Evolutionary conservation across 2,113 vertebrate genomes (phyloP), one percentile per base, ranked within the genome.

Genomic region (Parus major): DNA sequence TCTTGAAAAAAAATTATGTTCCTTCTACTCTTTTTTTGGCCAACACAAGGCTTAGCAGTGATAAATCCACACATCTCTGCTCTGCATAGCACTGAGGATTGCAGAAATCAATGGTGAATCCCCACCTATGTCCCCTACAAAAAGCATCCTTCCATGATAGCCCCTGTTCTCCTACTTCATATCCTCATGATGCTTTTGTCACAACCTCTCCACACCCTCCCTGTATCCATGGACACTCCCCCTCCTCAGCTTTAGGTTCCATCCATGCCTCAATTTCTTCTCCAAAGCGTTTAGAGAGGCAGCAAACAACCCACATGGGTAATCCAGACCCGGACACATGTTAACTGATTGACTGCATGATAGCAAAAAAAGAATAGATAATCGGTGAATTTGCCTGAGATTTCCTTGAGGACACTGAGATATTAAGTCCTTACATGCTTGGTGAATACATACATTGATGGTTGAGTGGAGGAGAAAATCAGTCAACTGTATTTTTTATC

Each of bases 391-490:
- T 77, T 85, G 24, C 41, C 59, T 17, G 24, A 52, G 25, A 61
- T 81, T 93, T 68, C 80, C 68, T 77, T 57, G n/a, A 80, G 42
- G 68, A 69, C 31, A 77, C 1, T 27, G 78, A 47, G 63, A 39
- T 61, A 79, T 75, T 56, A 79, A 89, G 69, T 50, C 44, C 29
- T 89, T 82, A 66, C 0, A 4, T 89, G 72, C 60, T 73, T 91
- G 76, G 33, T 19, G n/a, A 83, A 57, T 56, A 33, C 0, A 1
- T 46, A 73, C 60, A 42, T 15, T 78, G 84, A 75, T 7, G 15
- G 72, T 17, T 84, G 77, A 52, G 76, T 59, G 49, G 59, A 81
- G 29, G 29, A 95, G 52, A 78, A 86, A 77, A 84, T 63, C 82
- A 56, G 73, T 6, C 3, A 93, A 84, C 20, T 73, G 33, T 29